Percentiles rank a stretch among this genome's conserved stretches.
Evolutionary conservation across 2,888 invertebrate genomes (phyloP).

Genomic region (Tridacna crocea): DNA sequence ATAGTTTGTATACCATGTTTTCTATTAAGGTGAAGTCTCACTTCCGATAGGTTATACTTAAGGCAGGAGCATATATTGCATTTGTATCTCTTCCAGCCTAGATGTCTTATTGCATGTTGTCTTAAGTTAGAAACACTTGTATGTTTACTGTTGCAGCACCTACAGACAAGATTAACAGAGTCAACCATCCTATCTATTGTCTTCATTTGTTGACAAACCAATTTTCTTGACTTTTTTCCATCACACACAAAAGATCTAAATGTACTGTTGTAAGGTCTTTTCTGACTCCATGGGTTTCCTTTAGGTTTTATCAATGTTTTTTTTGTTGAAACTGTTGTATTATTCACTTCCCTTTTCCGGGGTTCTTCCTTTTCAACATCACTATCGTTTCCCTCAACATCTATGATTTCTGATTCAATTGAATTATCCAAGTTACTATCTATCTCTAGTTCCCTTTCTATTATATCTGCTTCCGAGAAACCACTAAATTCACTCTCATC

Average conservation of each 20-base stretch:
- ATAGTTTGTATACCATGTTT: slow-evolving; percentile 56
- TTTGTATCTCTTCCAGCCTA: slow-evolving; percentile 90
- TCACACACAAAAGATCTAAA: slow-evolving; percentile 65
- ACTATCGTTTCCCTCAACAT: not conserved
- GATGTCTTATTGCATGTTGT: slow-evolving; percentile 89
- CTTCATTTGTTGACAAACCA: slow-evolving; percentile 71
- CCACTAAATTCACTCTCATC: slow-evolving; percentile 61
- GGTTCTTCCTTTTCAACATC: not conserved
- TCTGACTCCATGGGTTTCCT: not conserved
- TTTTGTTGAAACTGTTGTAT: not conserved
- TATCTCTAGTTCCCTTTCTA: slow-evolving; percentile 16
- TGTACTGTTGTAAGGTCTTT: not conserved
- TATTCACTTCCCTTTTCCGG: not conserved
- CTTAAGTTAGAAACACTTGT: slow-evolving; percentile 88
- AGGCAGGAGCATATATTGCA: slow-evolving; percentile 88
- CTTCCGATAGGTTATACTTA: slow-evolving; percentile 76
- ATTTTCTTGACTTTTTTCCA: slow-evolving; percentile 41
- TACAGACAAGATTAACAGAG: slow-evolving; percentile 74
- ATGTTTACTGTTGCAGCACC: slow-evolving; percentile 84
- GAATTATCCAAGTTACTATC: slow-evolving; percentile 10
- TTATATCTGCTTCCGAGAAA: slow-evolving; percentile 54
- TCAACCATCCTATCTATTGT: slow-evolving; percentile 77
- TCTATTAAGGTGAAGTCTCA: slow-evolving; percentile 74
- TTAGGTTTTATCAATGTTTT: not conserved
- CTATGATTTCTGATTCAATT: not conserved